Percentiles rank a stretch among this genome's conserved stretches.
Evolutionary conservation across 2,888 invertebrate species (phyloP).

Genomic region (Andrena praecox): DNA sequence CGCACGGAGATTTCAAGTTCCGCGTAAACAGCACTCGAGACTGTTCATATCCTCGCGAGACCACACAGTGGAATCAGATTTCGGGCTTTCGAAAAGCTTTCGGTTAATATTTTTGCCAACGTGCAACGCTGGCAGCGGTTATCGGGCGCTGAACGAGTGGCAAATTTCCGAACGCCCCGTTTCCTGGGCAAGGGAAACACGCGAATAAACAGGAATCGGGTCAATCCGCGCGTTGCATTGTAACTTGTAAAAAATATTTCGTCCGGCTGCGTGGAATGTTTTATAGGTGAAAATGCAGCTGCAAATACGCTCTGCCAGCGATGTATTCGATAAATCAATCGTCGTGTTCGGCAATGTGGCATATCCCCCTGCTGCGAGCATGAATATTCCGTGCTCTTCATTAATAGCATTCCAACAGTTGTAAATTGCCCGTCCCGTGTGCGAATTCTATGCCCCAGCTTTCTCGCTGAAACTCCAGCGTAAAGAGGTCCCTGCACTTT

Average conservation of each 20-base stretch:
- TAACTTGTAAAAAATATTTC: conserved; percentile 5
- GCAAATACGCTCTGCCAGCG: neutral
- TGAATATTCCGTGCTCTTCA: neutral
- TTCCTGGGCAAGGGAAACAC: conserved; percentile 21
- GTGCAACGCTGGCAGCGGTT: neutral
- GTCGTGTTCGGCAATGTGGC: neutral
- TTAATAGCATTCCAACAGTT: conserved; percentile 9
- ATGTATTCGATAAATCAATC: conserved; percentile 2
- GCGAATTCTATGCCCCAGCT: conserved; percentile 7
- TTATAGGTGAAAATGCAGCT: neutral
- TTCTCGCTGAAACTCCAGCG: neutral
- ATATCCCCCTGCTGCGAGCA: neutral
- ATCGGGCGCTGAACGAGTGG: neutral
- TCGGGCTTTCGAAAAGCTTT: neutral
- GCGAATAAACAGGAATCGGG: conserved; percentile 13
- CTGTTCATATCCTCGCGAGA: neutral
- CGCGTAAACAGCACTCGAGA: neutral
- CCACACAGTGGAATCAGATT: conserved; percentile 3
- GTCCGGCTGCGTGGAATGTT: neutral
- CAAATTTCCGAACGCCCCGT: neutral
- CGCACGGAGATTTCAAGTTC: neutral
- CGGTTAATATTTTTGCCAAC: conserved; percentile 16
- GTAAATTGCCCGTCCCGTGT: conserved; percentile 3
- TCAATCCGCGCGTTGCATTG: conserved; percentile 12
- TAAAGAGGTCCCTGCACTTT: neutral